Base-by-base conservation (phyloP, 2,888 invertebrate genomes). In the Caradrina kadenii region DNA sequence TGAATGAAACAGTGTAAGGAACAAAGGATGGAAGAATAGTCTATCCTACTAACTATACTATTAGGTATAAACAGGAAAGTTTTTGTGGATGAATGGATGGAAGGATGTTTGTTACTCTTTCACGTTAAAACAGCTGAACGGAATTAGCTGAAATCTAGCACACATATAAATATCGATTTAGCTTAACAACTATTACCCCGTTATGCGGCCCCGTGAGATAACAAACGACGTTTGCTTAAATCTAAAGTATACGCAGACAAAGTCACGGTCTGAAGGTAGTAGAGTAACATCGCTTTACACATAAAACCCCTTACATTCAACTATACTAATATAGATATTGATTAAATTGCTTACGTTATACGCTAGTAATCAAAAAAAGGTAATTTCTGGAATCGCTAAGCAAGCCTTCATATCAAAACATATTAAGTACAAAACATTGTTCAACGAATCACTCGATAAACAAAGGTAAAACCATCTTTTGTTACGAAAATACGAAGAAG, bases 391-490 rank as follows among this genome's bases (percentile, higher is more conserved):
- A 42, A 58, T 13, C 3, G 15, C 0, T 17, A 58, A 22, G 15
- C 19, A 35, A 15, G 42, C 3, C 1, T 39, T 17, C 17, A 45
- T 17, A 3, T 8, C 13, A 54, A 49, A 42, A 68, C 3, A 55
- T 35, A 49, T 8, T 13, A 42, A 42, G 6, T 15, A 13, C 13
- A 7, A 49, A 50, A 63, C 21, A 53, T 11, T 13, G 17, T 53
- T 17, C n/a, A 19, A 31, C 0, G 21, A 54, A 42, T 31, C 42
- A 31, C 39, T 55, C 15, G 7, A 49, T 54, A 55, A 31, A 49
- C 17, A 56, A 66, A 70, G 48, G 19, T 61, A 49, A 31, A 19
- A 52, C 21, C 48, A 58, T 42, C 39, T 66, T 62, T 67, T 60
- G 59, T 73, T 15, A 5, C 3, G 4, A 11, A 53, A n/a, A 56